A percentile compares a stretch with the other conserved stretches of the same genome.
Evolutionary conservation across 37 sponge, comb jelly and placozoan genomes (phyloP).

Genomic region (Tethya wilhelma): DNA sequence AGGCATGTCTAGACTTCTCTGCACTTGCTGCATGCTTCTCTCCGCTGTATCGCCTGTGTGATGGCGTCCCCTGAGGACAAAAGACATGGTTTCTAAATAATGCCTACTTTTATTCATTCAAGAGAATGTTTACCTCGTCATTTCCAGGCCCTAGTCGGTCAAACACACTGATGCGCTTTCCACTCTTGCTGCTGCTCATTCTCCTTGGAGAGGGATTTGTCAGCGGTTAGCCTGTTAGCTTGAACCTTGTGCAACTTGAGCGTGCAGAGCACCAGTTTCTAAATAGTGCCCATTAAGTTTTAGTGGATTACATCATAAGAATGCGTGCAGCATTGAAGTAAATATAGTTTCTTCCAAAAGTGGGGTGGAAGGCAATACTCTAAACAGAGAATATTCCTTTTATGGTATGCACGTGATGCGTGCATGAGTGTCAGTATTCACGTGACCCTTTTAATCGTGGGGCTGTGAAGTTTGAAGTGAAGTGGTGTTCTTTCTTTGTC

Average conservation of each 20-base stretch:
- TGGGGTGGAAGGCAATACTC: constrained; percentile 49
- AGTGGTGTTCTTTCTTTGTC: too few relatives aligned
- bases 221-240: neutral
- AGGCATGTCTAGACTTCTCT: constrained; percentile 12
- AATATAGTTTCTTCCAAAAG: constrained; percentile 48
- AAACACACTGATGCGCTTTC: constrained; percentile 76
- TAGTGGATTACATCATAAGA: neutral
- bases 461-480: too few relatives aligned
- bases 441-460: too few relatives aligned
- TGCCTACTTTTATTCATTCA: neutral
- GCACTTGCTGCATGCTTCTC: constrained; percentile 20
- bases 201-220: neutral
- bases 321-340: constrained; percentile 1
- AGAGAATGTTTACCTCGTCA: constrained; percentile 38
- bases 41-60: constrained; percentile 26
- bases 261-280: neutral
- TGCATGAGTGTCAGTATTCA: too few relatives aligned
- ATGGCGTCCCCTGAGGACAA: neutral
- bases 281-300: neutral
- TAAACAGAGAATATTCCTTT: too few relatives aligned
- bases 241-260: neutral
- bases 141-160: constrained; percentile 80
- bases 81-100: neutral
- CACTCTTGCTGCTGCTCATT: constrained; percentile 11
- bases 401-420: too few relatives aligned